These are phyloP conservation scores for Rhynchophorus ferrugineus DNA, from an alignment of 1,140 invertebrate species.

Conservation along the genomic window DNA sequence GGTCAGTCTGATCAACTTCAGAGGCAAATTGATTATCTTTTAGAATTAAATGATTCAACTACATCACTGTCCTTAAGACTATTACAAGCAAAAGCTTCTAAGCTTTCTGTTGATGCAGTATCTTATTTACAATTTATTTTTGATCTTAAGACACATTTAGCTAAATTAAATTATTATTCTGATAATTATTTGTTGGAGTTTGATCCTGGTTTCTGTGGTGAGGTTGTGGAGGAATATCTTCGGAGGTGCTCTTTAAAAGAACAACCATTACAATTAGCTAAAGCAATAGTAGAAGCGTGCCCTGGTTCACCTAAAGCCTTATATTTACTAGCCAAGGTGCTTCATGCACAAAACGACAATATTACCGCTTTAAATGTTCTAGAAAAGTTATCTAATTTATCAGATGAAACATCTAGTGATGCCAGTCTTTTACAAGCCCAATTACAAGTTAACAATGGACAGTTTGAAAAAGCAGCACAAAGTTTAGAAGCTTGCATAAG, in stretches of 20 bases:
- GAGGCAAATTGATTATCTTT: conserved; percentile 80
- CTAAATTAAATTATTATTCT: conserved; percentile 61
- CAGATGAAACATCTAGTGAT: conserved; percentile 66
- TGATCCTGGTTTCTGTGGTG: conserved; percentile 79
- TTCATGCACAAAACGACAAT: conserved; percentile 70
- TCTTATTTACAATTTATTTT: conserved; percentile 63
- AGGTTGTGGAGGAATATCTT: conserved; percentile 71
- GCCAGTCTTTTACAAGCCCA: conserved; percentile 84
- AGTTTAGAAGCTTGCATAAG: conserved; percentile 72
- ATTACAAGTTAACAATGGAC: conserved; percentile 66
- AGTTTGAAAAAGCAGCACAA: conserved; percentile 72
- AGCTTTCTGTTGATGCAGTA: conserved; percentile 52
- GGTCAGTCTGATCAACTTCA: conserved; percentile 58
- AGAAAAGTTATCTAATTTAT: conserved; percentile 61
- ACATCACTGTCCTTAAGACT: conserved; percentile 52
- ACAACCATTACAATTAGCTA: conserved; percentile 46
- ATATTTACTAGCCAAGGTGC: conserved; percentile 70
- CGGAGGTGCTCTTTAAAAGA: conserved; percentile 52
- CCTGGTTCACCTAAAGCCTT: conserved; percentile 71
- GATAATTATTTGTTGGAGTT: conserved; percentile 65
- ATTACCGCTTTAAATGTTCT: conserved; percentile 57
- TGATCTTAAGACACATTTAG: conserved; percentile 57
- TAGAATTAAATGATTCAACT: conserved; percentile 67
- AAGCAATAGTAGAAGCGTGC: conserved; percentile 67
- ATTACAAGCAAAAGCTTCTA: conserved; percentile 59